These are phyloP conservation scores for Petaurus breviceps DNA, from an alignment of 2,113 vertebrate genomes.

Conservation along the genomic window DNA sequence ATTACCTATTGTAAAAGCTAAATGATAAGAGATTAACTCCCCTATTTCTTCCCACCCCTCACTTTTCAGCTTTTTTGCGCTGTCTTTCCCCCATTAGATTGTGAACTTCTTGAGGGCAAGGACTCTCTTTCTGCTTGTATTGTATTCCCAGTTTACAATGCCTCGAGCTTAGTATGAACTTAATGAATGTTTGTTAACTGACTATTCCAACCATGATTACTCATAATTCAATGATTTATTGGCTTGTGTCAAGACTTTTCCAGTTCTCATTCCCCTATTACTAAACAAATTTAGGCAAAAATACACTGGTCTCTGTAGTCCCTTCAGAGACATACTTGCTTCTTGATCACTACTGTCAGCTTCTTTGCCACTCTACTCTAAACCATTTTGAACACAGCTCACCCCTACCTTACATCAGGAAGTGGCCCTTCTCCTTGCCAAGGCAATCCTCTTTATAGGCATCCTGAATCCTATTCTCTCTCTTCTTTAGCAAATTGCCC, in stretches of 20 bases:
- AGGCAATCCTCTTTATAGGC: too few relatives aligned
- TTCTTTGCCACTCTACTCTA: neutral
- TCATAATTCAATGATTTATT: neutral
- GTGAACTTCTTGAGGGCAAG: neutral
- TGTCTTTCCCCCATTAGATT: neutral
- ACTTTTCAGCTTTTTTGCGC: neutral
- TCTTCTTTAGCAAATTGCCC: too few relatives aligned
- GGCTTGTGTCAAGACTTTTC: neutral
- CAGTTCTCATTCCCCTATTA: neutral
- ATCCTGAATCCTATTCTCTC: too few relatives aligned
- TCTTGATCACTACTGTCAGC: constrained; percentile 1
- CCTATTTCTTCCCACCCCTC: neutral
- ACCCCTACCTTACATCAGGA: too few relatives aligned
- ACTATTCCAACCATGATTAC: neutral
- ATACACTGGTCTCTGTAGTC: neutral
- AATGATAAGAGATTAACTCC: neutral
- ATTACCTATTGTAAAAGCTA: neutral
- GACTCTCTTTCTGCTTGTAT: neutral
- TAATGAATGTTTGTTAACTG: neutral
- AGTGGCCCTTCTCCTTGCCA: too few relatives aligned
- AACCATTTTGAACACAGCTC: constrained; percentile 4
- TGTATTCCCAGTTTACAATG: neutral
- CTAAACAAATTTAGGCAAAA: neutral
- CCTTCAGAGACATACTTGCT: neutral
- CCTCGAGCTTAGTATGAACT: neutral